Evolutionary conservation across 2,113 vertebrate species (phyloP).

Genomic region (Chaenogobius annularis): DNA sequence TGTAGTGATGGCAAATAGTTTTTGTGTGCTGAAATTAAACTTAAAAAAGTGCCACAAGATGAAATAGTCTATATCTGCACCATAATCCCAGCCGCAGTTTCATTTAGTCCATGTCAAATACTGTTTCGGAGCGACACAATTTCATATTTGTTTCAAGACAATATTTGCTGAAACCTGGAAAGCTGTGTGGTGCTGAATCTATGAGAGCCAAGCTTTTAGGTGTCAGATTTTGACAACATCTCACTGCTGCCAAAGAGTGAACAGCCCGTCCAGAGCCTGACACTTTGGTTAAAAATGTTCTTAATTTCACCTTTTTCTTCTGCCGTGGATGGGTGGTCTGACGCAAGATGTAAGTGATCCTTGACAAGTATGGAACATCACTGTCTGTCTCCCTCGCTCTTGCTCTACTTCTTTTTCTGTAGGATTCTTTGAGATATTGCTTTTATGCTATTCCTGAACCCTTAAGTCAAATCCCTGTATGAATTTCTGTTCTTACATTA

Average conservation of each 20-base stretch:
- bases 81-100: neutral
- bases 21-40: neutral
- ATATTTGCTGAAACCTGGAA: slow-evolving; percentile 21
- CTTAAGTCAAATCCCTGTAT: slow-evolving; percentile 1
- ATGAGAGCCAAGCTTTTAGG: slow-evolving; percentile 26
- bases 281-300: slow-evolving; percentile 38
- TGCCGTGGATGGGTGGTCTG: slow-evolving; percentile 4
- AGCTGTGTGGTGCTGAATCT: slow-evolving; percentile 10
- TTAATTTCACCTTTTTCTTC: slow-evolving; percentile 22
- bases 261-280: slow-evolving; percentile 25
- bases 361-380: slow-evolving; percentile 4
- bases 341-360: slow-evolving; percentile 31
- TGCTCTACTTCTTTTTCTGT: slow-evolving; percentile 11
- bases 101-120: neutral
- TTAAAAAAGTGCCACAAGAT: neutral
- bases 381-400: slow-evolving; percentile 19
- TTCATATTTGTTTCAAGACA: slow-evolving; percentile 8
- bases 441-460: slow-evolving; percentile 10
- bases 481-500: slow-evolving; percentile 7
- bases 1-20: neutral
- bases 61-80: neutral
- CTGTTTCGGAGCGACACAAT: neutral
- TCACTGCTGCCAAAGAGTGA: slow-evolving; percentile 36
- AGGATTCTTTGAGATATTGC: neutral
- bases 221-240: slow-evolving; percentile 45